Evolutionary conservation across 2,113 vertebrate species (phyloP), one percentile per base, ranked within the genome.

Genomic region (Galbula dea): DNA sequence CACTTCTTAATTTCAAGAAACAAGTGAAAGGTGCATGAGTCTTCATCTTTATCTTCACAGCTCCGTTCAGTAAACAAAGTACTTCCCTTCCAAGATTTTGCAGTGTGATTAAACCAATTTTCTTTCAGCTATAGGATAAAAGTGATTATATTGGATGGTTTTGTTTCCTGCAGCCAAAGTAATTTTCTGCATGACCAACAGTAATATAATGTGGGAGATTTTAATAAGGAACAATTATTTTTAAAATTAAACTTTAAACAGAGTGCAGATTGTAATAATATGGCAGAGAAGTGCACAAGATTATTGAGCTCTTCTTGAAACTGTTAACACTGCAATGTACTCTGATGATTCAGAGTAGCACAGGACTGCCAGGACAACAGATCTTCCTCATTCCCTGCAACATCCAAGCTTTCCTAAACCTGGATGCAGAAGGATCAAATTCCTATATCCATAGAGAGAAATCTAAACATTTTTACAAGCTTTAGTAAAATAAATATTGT

Each of bases 111-210:
- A 97, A 96, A 97, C 66, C 63, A 97, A 96, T 97, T 97, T 98
- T 97, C 89, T 94, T 59, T 93, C 75, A 83, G 88, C 78, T 94
- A 19, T 89, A 79, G 81, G 46, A 91, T 75, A 95, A 48, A 93
- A 95, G 83, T 96, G 77, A 96, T 97, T 92, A 75, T 84, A 92
- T 90, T 97, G 72, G 62, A 96, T 95, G 86, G 51, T 82, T 97
- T 97, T 96, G 83, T 97, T 97, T 98, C 96, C 94, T 95, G 87
- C 80, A 97, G 96, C n/a, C 91, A 97, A 97, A 97, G 94, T 94
- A 97, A 98, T 98, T 98, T 98, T 98, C 97, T 97, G 96, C 98
- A 97, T 98, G 97, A 96, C 94, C 91, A 97, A 90, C 72, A 97
- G 89, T 96, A 98, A 97, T 93, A 43, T 95, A 96, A 96, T 95